Conservation (phyloP, 37 sponge, comb jelly and placozoan species). For the Spongilla lacustris region DNA sequence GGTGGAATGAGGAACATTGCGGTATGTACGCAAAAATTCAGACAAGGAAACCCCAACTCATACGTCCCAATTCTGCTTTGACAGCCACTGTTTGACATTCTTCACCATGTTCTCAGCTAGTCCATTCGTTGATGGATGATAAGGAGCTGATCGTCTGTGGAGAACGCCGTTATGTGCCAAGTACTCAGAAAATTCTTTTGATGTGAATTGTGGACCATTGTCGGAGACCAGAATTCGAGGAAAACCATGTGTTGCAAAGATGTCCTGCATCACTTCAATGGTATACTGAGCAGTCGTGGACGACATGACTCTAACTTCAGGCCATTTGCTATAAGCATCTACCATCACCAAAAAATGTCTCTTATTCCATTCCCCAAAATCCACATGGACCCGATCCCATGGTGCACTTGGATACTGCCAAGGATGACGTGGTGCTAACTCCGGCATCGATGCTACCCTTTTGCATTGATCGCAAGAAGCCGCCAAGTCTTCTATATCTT, state of each 20-base stretch:
- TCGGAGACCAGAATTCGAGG: slow-evolving; percentile 14
- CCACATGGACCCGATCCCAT: slow-evolving; percentile 19
- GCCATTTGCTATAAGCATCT: slow-evolving; percentile 38
- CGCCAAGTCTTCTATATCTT: slow-evolving; percentile 16
- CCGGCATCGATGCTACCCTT: background rate
- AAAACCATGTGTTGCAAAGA: slow-evolving; percentile 16
- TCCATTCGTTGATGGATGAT: no score
- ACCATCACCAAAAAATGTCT: background rate
- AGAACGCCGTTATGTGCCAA: no score
- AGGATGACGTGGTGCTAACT: slow-evolving; percentile 7
- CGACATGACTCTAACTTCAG: slow-evolving; percentile 26
- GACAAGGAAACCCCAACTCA: no score
- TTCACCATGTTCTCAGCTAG: no score
- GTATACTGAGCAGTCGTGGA: slow-evolving; percentile 8
- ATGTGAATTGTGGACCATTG: slow-evolving; percentile 31
- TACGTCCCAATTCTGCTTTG: no score
- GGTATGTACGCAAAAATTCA: no score
- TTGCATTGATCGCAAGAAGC: slow-evolving; percentile 2
- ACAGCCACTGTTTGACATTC: no score
- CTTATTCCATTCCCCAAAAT: slow-evolving; percentile 17
- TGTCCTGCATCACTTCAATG: background rate
- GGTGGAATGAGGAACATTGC: no score
- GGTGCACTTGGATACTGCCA: slow-evolving; percentile 23
- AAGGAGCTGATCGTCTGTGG: no score
- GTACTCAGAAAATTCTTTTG: no score